These are phyloP conservation scores for Podarcis lilfordi DNA, from an alignment of 2,797 vertebrate species.

Conservation along the genomic window DNA sequence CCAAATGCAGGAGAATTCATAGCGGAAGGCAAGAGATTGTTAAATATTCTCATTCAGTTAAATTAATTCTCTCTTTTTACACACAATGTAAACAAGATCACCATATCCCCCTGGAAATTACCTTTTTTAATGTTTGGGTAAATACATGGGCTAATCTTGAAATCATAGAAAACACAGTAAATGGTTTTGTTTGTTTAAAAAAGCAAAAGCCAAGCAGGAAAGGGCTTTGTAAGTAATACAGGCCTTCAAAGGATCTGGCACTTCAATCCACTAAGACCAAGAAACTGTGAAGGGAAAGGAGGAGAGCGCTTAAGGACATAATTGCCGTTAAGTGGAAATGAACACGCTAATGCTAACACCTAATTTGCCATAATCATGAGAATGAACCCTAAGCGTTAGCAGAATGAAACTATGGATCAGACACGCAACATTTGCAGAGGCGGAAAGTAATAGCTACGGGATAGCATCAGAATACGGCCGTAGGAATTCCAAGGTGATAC, in stretches of 20 bases:
- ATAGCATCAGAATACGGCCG: neutral
- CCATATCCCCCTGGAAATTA: constrained; percentile 68
- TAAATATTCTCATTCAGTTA: constrained; percentile 72
- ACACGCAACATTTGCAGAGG: neutral
- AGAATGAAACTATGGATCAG: neutral
- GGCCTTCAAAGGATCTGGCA: constrained; percentile 32
- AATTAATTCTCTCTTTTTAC: constrained; percentile 75
- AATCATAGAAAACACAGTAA: constrained; percentile 61
- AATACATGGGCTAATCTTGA: constrained; percentile 71
- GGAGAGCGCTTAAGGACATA: constrained; percentile 22
- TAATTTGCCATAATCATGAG: constrained; percentile 38
- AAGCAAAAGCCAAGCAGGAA: constrained; percentile 52
- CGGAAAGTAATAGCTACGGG: neutral
- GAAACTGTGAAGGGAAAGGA: neutral
- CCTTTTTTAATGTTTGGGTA: constrained; percentile 66
- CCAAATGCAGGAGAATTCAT: constrained; percentile 46
- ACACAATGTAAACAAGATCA: constrained; percentile 71
- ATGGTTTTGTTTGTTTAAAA: constrained; percentile 29
- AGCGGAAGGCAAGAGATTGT: constrained; percentile 65
- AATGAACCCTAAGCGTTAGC: neutral
- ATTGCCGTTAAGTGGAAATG: constrained; percentile 30
- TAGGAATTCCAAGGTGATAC: neutral
- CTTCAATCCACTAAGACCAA: constrained; percentile 25
- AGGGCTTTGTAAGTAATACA: constrained; percentile 47
- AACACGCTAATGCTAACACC: neutral